Base-by-base conservation (phyloP, 1,140 invertebrate genomes). In the Bombus haemorrhoidalis region DNA sequence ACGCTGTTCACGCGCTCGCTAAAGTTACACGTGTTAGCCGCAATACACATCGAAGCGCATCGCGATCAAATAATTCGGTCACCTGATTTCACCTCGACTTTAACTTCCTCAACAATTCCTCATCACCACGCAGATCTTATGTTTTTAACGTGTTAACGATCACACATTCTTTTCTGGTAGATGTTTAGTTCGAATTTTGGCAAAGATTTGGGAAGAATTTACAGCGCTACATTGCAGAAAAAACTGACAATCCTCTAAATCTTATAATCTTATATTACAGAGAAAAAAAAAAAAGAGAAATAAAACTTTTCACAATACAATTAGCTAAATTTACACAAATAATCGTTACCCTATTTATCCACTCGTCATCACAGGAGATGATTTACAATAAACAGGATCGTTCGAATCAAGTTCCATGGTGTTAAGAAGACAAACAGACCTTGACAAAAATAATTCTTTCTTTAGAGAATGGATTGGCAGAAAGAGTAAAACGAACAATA, bases 11-110 rank as follows among this genome's bases (percentile, higher is more conserved):
- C 37, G 5, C n/a, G 18, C 41, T 79, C 62, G 57, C 69, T 41
- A 64, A 41, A 32, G 39, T 43, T 37, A 53, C 81, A 73, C 72
- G 71, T 53, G 59, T 25, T 59, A 25, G 15, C 32, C 34, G 25
- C 32, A 43, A 53, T 34, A 64, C 37, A 22, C 39, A n/a, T 32
- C 25, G 41, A 12, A 34, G 64, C 66, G 69, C 22, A 47, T 25
- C 76, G n/a, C 78, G 43, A 71, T 72, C 68, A 22, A 59, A 81
- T 41, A 62, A 74, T 82, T 43, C 68, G 57, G n/a, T 43, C 32
- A 81, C 43, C 79, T 34, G 43, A 69, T 69, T 37, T 39, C 34
- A 10, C 25, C 22, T 25, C 47, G 47, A 57, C 32, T 28, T 10
- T 13, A 13, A 76, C 47, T 76, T 59, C 22, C 8, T 12, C 47